Conservation (phyloP, 2,113 vertebrate species). For the Lycaon pictus region DNA sequence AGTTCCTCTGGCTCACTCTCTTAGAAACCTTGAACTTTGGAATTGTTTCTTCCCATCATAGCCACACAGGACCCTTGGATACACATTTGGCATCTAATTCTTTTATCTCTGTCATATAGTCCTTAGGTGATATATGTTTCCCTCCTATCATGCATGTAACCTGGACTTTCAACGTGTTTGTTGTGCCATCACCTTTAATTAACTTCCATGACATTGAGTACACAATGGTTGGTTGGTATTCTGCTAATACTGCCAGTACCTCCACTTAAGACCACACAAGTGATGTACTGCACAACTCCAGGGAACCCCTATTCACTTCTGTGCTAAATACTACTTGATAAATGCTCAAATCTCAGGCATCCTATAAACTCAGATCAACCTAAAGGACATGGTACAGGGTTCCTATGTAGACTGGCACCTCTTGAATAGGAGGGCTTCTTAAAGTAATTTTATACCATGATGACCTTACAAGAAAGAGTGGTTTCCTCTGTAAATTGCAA, state of each 20-base stretch:
- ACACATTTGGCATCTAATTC: background rate
- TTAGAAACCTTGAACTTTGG: constrained; percentile 1
- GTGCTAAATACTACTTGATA: background rate
- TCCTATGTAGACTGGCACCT: background rate
- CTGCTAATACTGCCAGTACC: background rate
- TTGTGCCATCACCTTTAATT: background rate
- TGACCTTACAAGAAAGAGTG: background rate
- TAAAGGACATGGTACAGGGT: background rate
- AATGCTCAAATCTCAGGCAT: background rate
- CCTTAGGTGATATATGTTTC: background rate
- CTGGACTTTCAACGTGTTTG: background rate
- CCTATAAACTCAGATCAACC: background rate
- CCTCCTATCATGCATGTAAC: background rate
- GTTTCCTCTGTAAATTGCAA: background rate
- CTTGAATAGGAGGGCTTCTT: background rate
- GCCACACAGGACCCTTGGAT: background rate
- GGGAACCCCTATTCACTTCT: background rate
- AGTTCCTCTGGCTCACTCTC: background rate
- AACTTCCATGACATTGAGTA: background rate
- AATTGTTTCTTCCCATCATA: background rate
- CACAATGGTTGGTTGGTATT: background rate
- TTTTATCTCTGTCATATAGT: background rate
- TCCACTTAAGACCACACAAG: background rate
- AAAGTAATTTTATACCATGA: background rate
- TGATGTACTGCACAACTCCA: background rate